Evolutionary conservation across 2,797 vertebrate species (phyloP).

Genomic region (Xerus rutilus): DNA sequence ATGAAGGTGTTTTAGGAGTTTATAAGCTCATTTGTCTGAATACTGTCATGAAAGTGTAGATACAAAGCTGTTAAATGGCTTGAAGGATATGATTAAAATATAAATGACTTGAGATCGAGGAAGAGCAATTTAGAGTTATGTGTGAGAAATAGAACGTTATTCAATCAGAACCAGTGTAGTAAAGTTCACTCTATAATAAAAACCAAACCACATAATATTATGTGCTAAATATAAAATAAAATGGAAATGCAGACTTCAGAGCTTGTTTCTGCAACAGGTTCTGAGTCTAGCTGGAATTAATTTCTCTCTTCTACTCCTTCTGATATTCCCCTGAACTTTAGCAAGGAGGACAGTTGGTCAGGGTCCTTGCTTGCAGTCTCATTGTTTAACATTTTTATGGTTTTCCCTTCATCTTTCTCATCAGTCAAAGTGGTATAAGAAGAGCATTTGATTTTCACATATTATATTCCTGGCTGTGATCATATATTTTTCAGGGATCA

Average conservation of each 20-base stretch:
- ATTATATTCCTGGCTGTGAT: background rate
- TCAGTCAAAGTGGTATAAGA: background rate
- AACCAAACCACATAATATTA: background rate
- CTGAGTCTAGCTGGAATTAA: background rate
- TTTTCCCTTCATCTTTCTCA: background rate
- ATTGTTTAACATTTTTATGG: background rate
- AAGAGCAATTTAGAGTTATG: background rate
- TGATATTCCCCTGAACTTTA: background rate
- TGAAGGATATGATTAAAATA: constrained; percentile 24
- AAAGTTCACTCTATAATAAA: background rate
- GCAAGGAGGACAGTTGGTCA: background rate
- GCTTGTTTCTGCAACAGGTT: background rate
- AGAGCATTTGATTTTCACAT: background rate
- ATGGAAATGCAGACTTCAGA: background rate
- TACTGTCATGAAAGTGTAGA: background rate
- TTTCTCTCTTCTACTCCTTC: background rate
- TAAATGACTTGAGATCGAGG: background rate
- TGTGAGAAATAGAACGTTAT: background rate
- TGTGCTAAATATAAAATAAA: background rate
- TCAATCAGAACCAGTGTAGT: background rate
- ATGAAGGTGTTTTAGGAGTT: background rate
- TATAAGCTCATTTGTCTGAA: background rate
- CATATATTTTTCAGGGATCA: background rate
- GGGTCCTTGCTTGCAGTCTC: background rate
- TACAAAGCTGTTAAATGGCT: background rate